Percentiles rank a stretch among this genome's conserved stretches.
Conservation (phyloP, 2,113 vertebrate species). For the Orthonyx spaldingii region DNA sequence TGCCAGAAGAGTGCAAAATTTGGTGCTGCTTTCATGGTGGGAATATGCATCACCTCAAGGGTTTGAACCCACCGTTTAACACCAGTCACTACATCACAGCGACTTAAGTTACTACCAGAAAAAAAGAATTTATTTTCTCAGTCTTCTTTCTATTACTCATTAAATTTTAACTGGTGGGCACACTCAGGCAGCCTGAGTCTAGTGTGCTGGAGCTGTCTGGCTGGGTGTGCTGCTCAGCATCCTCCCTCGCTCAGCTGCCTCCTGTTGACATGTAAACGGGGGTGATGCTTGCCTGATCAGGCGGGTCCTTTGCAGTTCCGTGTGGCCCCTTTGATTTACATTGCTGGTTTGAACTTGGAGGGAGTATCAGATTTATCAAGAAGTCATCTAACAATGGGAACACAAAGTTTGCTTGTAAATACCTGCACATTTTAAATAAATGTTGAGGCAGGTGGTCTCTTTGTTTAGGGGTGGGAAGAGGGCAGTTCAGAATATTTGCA, state of each 20-base stretch:
- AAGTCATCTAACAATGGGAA: background rate
- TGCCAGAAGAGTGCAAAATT: background rate
- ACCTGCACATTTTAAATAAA: slow-evolving; percentile 33
- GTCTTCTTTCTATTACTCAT: background rate
- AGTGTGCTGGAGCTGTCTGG: background rate
- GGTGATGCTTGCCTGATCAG: background rate
- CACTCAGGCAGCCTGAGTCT: background rate
- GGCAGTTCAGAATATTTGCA: slow-evolving; percentile 13
- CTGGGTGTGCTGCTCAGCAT: background rate
- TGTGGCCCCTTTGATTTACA: slow-evolving; percentile 40
- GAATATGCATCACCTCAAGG: background rate
- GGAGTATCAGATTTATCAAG: background rate
- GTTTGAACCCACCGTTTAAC: background rate
- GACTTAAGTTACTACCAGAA: background rate
- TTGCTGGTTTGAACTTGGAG: background rate
- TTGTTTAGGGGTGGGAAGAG: slow-evolving; percentile 4
- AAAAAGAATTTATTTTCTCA: background rate
- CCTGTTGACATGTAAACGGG: background rate
- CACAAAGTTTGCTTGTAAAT: slow-evolving; percentile 37
- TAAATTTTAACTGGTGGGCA: background rate
- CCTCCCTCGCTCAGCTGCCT: background rate
- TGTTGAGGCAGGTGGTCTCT: slow-evolving; percentile 37
- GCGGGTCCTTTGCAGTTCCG: background rate
- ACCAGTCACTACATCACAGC: background rate
- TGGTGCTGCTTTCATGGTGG: background rate